Evolutionary conservation across 2,113 vertebrate genomes (phyloP), one percentile per base, ranked within the genome.

Genomic region (Andinoacara biseriatus): DNA sequence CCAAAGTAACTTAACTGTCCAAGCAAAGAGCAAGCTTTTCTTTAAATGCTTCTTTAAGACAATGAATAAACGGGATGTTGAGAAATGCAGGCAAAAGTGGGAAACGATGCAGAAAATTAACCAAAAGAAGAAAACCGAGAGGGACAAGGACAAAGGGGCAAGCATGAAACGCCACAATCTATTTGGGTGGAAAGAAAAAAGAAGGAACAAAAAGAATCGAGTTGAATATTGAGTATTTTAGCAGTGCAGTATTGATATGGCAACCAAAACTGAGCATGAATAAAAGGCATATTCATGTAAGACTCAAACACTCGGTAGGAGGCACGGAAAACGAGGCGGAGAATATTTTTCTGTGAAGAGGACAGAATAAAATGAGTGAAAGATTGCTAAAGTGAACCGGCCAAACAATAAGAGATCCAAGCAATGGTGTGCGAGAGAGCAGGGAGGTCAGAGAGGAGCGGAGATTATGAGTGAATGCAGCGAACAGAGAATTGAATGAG

Each of bases 401-500:
- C 22, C 54, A 79, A 83, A 87, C 24, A 63, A 35, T 52, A 18
- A 46, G 60, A 46, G 49, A 58, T 59, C 17, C 8, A 14, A 56
- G 74, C 65, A 5, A 26, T 85, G 26, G 59, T 7, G 11, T 7
- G 4, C 8, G 1, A 26, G 61, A 35, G 59, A 18, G 46, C 82
- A 26, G 26, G 9, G 2, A 75, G 82, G 80, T 87, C 76, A 80
- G 67, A 63, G 74, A 83, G 77, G 81, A 58, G 74, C 49, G 49
- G 24, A 83, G 61, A 86, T 83, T 62, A 80, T n/a, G 26, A 86
- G 58, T 2, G 26, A 81, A 82, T 69, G 81, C 46, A 43, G 5
- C n/a, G 65, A 89, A 89, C 74, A 85, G 84, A 85, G 63, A 38
- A 76, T 22, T 58, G 82, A 76, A 89, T 76, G 61, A 62, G 52